Percentiles rank a stretch among this genome's conserved stretches.
Evolutionary conservation across 1,140 invertebrate species (phyloP).

Genomic region (Zaprionus ornatus): DNA sequence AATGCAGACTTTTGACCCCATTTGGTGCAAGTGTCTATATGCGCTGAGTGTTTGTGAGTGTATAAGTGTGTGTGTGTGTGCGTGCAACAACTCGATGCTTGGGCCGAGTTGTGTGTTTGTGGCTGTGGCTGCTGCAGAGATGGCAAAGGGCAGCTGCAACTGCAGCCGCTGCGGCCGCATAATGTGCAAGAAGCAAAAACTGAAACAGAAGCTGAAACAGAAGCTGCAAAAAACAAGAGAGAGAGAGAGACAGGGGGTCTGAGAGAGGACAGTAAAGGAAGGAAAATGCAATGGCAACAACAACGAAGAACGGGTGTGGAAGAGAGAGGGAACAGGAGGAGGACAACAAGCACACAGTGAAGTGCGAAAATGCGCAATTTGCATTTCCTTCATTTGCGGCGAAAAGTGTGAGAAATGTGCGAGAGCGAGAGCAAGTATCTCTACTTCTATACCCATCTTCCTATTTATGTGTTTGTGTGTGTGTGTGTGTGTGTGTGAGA

Average conservation of each 20-base stretch:
- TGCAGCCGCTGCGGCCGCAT: constrained; percentile 29
- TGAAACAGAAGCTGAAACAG: constrained; percentile 15
- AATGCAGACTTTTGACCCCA: constrained; percentile 52
- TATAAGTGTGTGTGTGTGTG: constrained; percentile 4
- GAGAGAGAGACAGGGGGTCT: background rate
- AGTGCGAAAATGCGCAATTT: constrained; percentile 46
- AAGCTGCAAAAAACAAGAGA: background rate
- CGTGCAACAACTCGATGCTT: constrained; percentile 27
- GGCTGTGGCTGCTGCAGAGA: constrained; percentile 22
- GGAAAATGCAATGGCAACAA: background rate
- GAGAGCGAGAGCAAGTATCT: constrained; percentile 10
- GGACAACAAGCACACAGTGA: constrained; percentile 5
- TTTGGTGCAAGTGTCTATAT: constrained; percentile 30
- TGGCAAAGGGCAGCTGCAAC: constrained; percentile 8
- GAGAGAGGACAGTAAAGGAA: background rate
- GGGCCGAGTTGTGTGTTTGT: constrained; percentile 22
- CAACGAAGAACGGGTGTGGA: background rate
- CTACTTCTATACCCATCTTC: background rate
- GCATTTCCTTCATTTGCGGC: constrained; percentile 47
- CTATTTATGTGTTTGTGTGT: background rate
- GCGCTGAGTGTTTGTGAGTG: constrained; percentile 12
- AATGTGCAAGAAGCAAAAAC: constrained; percentile 33
- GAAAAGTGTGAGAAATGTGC: constrained; percentile 38
- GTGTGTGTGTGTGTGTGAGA: background rate
- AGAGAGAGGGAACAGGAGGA: constrained; percentile 1